A percentile compares a stretch with the other conserved stretches of the same genome.
phyloP scores from a whole-genome alignment of 2,797 vertebrate genomes.

The Gallinago nigripennis region DNA sequence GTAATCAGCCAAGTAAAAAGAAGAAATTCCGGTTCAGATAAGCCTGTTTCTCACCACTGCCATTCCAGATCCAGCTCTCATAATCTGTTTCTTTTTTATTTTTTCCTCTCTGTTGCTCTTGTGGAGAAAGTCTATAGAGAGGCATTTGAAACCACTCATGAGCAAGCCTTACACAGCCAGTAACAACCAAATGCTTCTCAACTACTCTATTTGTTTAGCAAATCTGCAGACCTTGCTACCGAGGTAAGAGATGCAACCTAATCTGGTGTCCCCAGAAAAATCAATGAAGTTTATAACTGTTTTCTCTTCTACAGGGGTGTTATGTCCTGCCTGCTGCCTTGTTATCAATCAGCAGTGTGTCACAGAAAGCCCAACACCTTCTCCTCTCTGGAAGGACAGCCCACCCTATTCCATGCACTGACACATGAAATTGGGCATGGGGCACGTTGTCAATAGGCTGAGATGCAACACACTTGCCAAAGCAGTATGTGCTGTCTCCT shows the following conservation, averaged over 20 bases:
- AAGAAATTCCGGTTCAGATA: fast-evolving
- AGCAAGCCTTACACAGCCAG: not conserved
- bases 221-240: not conserved
- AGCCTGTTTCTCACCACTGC: not conserved
- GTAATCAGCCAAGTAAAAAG: not conserved
- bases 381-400: not conserved
- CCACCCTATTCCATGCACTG: fast-evolving
- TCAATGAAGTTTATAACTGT: fast-evolving
- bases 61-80: not conserved
- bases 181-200: not conserved
- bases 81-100: not conserved
- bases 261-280: not conserved
- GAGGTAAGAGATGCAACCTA: not conserved
- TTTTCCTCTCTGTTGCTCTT: not conserved
- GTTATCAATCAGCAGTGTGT: not conserved
- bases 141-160: not conserved
- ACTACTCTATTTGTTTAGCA: not conserved
- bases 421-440: not conserved
- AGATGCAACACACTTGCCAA: not conserved
- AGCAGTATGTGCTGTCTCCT: not conserved
- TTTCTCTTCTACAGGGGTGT: not conserved
- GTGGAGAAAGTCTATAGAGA: not conserved
- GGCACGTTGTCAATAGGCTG: not conserved
- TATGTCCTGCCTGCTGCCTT: not conserved
- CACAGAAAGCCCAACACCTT: not conserved